phyloP scores from a whole-genome alignment of 1,140 invertebrate species.

The Lordiphosa mommai region DNA sequence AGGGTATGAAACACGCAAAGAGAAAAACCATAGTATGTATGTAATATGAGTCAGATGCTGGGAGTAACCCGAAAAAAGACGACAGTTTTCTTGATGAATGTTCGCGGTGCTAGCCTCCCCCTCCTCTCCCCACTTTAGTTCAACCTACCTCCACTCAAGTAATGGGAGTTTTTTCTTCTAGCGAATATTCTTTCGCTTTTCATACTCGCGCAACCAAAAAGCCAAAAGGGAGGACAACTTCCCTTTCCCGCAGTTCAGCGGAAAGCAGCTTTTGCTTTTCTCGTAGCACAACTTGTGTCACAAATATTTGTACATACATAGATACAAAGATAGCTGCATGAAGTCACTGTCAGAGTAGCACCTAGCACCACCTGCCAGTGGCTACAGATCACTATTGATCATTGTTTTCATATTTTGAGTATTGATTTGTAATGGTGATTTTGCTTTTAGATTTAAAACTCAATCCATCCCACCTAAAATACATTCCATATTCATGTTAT shows the following conservation, averaged over 20 bases:
- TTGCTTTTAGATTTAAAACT: too few species aligned
- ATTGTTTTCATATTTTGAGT: slow-evolving; percentile 1
- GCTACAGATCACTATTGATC: slow-evolving; percentile 21
- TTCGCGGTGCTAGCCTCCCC: slow-evolving; percentile 39
- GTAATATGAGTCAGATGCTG: too few species aligned
- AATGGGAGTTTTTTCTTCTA: slow-evolving; percentile 59
- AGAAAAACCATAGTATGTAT: too few species aligned
- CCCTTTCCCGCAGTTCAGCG: slow-evolving; percentile 6
- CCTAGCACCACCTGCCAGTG: slow-evolving; percentile 13
- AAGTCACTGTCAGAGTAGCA: slow-evolving; percentile 12
- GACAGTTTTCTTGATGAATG: slow-evolving; percentile 77
- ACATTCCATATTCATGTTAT: too few species aligned
- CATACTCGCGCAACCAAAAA: slow-evolving; percentile 31
- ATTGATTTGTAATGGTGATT: too few species aligned
- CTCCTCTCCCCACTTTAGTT: neutral
- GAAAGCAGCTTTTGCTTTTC: slow-evolving; percentile 59
- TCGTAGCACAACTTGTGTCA: slow-evolving; percentile 38
- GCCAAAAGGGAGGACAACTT: slow-evolving; percentile 11
- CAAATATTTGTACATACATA: too few species aligned
- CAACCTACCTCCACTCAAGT: neutral
- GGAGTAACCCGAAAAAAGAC: slow-evolving; percentile 50
- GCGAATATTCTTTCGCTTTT: slow-evolving; percentile 40
- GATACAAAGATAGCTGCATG: too few species aligned
- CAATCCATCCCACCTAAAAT: too few species aligned
- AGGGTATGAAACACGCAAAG: too few species aligned